Conservation (phyloP, 2,797 vertebrate genomes). For the Sebastes ruberrimus region DNA sequence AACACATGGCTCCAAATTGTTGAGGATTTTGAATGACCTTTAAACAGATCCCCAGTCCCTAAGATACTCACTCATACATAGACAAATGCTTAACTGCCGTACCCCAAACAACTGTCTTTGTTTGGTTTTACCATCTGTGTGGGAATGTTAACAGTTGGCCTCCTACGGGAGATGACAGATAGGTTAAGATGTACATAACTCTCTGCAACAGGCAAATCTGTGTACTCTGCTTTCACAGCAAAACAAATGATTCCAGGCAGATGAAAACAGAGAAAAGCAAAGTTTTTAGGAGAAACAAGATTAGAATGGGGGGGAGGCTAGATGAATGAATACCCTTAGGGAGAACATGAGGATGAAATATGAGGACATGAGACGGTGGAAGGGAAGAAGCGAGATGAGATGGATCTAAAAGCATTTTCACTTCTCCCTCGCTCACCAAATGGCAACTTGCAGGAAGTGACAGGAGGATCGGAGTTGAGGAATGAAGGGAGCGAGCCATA, state of each 20-base stretch:
- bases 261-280: not conserved
- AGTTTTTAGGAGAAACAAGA: not conserved
- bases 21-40: not conserved
- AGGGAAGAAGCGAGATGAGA: not conserved
- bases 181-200: not conserved
- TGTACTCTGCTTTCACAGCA: not conserved
- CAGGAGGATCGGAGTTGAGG: not conserved
- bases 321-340: slow-evolving; percentile 6
- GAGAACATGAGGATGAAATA: slow-evolving; percentile 7
- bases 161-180: not conserved
- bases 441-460: not conserved
- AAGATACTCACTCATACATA: not conserved
- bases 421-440: not conserved
- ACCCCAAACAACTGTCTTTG: not conserved
- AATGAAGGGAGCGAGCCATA: not conserved
- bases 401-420: slow-evolving; percentile 8
- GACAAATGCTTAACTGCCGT: not conserved
- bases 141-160: not conserved
- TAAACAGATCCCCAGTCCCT: not conserved
- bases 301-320: not conserved
- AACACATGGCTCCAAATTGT: not conserved
- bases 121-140: not conserved
- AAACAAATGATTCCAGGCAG: not conserved
- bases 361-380: not conserved
- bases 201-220: not conserved